Conservation (phyloP, 2,888 invertebrate genomes). For the Sinhomidia bicolor region DNA sequence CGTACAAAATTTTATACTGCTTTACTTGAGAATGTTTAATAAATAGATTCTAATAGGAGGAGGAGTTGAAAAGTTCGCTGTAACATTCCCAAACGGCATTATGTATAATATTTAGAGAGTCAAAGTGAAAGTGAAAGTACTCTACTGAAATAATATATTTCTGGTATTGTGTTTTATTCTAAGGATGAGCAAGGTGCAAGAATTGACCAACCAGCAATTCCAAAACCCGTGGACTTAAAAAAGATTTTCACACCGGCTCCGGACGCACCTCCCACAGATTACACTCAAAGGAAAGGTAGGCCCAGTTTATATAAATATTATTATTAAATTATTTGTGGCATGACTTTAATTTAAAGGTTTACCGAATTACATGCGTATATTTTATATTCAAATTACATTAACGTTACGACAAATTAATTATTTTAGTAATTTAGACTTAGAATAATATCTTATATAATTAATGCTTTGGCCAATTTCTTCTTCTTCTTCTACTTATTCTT, state of each 20-base stretch:
- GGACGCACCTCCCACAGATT: constrained; percentile 88
- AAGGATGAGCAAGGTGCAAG: constrained; percentile 71
- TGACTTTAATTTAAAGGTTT: background rate
- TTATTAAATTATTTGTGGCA: background rate
- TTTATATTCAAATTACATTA: background rate
- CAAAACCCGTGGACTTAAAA: constrained; percentile 87
- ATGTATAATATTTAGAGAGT: no score
- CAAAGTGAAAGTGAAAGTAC: background rate
- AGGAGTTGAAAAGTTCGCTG: no score
- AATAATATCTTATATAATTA: constrained; percentile 22
- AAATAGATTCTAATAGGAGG: no score
- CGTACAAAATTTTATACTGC: background rate
- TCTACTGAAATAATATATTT: background rate
- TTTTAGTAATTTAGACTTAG: constrained; percentile 22
- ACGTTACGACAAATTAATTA: constrained; percentile 17
- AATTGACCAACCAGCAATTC: constrained; percentile 62
- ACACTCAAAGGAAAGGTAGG: constrained; percentile 87
- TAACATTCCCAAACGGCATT: background rate
- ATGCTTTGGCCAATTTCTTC: constrained; percentile 68
- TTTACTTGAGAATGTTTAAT: background rate
- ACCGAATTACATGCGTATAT: background rate
- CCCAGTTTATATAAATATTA: constrained; percentile 62
- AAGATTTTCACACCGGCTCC: constrained; percentile 95
- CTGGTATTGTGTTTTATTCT: constrained; percentile 39
- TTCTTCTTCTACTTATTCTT: constrained; percentile 40